Conservation (phyloP, 37 sponge, comb jelly and placozoan species). For the Spongia lamella region DNA sequence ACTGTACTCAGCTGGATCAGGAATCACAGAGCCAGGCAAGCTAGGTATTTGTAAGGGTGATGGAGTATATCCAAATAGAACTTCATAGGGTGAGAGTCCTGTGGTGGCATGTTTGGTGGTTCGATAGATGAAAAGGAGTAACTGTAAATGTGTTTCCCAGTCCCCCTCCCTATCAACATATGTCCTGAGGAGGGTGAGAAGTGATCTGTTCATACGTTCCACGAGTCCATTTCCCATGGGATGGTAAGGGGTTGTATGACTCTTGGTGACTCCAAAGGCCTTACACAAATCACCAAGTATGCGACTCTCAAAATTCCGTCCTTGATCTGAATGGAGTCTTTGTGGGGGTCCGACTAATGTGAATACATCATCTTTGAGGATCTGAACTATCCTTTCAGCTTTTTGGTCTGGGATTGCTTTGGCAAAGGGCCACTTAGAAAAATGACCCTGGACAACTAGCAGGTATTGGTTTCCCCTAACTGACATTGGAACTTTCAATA, state of each 20-base stretch:
- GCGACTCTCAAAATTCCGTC: conserved; percentile 16
- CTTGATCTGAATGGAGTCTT: conserved; percentile 19
- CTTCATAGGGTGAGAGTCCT: no score
- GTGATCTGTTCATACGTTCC: conserved; percentile 11
- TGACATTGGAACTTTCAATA: conserved; percentile 10
- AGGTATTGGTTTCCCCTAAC: background rate
- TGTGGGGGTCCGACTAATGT: no score
- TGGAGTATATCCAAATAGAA: no score
- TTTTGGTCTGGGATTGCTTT: no score
- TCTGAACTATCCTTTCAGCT: no score
- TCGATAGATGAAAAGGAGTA: no score
- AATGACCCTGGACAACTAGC: background rate
- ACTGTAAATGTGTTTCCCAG: no score
- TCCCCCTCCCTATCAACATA: background rate
- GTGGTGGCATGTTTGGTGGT: no score
- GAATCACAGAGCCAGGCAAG: background rate
- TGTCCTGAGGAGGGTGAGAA: background rate
- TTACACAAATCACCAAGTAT: background rate
- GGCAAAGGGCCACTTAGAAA: background rate
- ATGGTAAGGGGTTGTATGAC: conserved; percentile 15
- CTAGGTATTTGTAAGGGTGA: background rate
- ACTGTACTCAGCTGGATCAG: background rate
- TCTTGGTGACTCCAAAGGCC: conserved; percentile 16
- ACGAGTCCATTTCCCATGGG: conserved; percentile 17
- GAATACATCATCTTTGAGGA: no score